Conservation (phyloP, 2,113 vertebrate genomes). For the Cyanoramphus novaezelandiae region DNA sequence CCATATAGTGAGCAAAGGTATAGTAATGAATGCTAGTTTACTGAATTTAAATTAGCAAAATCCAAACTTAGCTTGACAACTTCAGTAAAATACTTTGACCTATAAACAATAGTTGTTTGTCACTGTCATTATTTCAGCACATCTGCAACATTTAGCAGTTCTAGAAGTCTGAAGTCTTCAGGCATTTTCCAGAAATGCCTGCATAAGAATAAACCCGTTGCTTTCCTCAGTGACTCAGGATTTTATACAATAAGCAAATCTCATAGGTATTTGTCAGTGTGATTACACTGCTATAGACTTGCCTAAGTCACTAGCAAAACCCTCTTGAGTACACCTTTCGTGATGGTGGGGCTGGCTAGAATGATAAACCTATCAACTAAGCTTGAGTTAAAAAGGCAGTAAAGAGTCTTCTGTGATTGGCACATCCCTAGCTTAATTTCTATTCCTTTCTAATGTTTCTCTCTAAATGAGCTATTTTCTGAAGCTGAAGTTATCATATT, state of each 20-base stretch:
- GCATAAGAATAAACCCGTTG: not conserved
- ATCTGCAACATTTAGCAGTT: not conserved
- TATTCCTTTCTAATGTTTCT: not conserved
- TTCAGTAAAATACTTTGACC: not conserved
- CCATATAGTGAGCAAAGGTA: not conserved
- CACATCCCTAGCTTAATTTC: not conserved
- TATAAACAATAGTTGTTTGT: not conserved
- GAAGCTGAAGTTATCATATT: not conserved
- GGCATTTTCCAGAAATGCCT: not conserved
- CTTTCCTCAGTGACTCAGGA: not conserved
- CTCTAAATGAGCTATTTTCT: not conserved
- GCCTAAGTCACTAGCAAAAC: not conserved
- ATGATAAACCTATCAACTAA: not conserved
- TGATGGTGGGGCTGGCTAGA: not conserved
- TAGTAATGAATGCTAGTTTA: not conserved
- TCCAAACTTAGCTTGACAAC: not conserved
- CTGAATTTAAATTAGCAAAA: slow-evolving; percentile 5
- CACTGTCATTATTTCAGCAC: not conserved
- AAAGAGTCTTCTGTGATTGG: not conserved
- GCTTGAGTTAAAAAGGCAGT: not conserved
- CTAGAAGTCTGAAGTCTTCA: not conserved
- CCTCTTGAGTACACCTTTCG: not conserved
- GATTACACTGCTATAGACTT: not conserved
- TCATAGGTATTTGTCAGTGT: not conserved
- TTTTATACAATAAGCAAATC: not conserved